Percentiles rank a stretch among this genome's conserved stretches.
These are phyloP conservation scores for Thysanoteuthis rhombus DNA, from an alignment of 2,888 invertebrate species.

Conservation along the genomic window DNA sequence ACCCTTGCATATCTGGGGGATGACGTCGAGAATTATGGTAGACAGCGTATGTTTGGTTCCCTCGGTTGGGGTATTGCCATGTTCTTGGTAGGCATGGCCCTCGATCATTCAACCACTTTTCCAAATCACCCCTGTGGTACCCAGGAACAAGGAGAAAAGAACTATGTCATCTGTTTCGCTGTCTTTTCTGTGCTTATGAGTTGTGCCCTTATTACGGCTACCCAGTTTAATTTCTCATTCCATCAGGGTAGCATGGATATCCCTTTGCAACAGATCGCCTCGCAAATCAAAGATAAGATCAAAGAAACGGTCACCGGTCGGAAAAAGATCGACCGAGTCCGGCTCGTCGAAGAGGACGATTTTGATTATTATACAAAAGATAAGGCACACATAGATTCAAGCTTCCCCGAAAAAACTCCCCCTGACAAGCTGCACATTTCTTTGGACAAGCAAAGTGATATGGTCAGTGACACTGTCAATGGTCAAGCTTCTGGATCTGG, in stretches of 20 bases:
- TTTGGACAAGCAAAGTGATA: constrained; percentile 51
- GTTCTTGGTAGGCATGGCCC: constrained; percentile 87
- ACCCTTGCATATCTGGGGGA: constrained; percentile 79
- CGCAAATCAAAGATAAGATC: constrained; percentile 58
- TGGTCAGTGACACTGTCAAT: constrained; percentile 58
- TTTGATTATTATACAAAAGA: constrained; percentile 46
- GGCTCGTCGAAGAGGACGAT: constrained; percentile 54
- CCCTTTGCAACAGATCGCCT: constrained; percentile 54
- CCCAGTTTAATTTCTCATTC: constrained; percentile 78
- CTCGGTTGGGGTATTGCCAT: constrained; percentile 98
- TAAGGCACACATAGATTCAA: constrained; percentile 35
- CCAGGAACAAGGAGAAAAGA: constrained; percentile 90
- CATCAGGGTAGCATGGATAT: constrained; percentile 48
- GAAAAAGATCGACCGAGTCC: constrained; percentile 48
- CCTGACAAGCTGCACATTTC: constrained; percentile 67
- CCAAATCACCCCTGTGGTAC: constrained; percentile 86
- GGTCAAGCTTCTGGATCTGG: constrained; percentile 43
- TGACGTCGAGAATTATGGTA: constrained; percentile 80
- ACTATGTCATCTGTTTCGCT: constrained; percentile 98
- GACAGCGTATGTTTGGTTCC: constrained; percentile 97
- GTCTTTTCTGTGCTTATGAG: constrained; percentile 97
- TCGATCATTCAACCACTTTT: constrained; percentile 96
- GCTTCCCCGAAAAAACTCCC: constrained; percentile 68
- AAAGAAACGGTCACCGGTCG: constrained; percentile 51
- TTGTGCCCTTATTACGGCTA: constrained; percentile 89